phyloP scores from a whole-genome alignment of 30 jellyfish, hydroid and myxozoan genomes.

The Aurelia coerulea region DNA sequence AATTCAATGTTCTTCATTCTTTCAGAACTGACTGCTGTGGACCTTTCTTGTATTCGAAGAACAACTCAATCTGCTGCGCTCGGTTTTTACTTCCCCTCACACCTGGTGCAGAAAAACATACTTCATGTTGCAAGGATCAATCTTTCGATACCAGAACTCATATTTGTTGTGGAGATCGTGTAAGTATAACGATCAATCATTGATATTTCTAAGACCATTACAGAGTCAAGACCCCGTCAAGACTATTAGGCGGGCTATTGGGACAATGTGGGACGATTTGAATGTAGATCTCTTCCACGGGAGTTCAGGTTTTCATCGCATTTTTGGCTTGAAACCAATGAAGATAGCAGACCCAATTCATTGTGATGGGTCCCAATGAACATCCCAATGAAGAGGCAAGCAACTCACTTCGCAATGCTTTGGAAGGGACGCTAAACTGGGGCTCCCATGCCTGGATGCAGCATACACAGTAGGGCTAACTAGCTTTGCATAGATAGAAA shows the following conservation, averaged over 20 bases:
- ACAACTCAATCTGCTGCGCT: slow-evolving; percentile 67
- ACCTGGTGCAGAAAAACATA: slow-evolving; percentile 38
- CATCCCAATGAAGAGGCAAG: too few species aligned
- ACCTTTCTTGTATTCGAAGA: slow-evolving; percentile 20
- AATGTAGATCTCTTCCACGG: not conserved
- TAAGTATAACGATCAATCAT: not conserved
- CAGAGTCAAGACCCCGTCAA: not conserved
- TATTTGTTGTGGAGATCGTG: slow-evolving; percentile 63
- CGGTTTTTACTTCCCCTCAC: slow-evolving; percentile 54
- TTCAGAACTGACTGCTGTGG: slow-evolving; percentile 70
- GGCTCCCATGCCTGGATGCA: too few species aligned
- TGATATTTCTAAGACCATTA: not conserved
- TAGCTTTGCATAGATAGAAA: too few species aligned
- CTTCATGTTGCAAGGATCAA: slow-evolving; percentile 52
- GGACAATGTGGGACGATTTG: not conserved
- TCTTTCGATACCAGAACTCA: slow-evolving; percentile 68
- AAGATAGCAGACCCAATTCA: too few species aligned
- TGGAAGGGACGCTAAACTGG: too few species aligned
- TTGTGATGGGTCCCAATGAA: too few species aligned
- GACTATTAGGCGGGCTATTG: too few species aligned
- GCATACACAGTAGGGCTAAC: too few species aligned
- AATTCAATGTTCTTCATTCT: not conserved
- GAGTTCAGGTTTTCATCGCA: too few species aligned
- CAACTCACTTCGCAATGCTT: too few species aligned
- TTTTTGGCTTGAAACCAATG: too few species aligned